phyloP scores from a whole-genome alignment of 1,140 invertebrate genomes.

The Achatina immaculata region DNA sequence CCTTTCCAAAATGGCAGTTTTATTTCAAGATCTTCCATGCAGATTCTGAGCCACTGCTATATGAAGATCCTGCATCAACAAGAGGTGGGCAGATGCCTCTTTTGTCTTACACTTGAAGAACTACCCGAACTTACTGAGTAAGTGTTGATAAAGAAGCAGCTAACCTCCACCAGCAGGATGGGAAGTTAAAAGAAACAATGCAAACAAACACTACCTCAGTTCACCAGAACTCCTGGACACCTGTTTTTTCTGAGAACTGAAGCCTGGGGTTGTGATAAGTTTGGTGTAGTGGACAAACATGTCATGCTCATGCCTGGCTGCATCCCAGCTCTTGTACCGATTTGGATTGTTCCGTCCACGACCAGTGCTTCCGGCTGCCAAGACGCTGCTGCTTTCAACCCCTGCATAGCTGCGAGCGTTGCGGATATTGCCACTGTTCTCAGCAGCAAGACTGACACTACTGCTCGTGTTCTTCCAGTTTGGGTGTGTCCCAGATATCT shows the following conservation, averaged over 20 bases:
- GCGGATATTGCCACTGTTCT: not conserved
- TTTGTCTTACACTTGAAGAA: too few relatives aligned
- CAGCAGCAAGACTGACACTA: not conserved
- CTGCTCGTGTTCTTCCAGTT: not conserved
- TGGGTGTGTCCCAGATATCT: not conserved
- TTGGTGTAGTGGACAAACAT: constrained; percentile 60
- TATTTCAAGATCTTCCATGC: too few relatives aligned
- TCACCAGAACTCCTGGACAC: constrained; percentile 47
- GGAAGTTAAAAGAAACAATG: too few relatives aligned
- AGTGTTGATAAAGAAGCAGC: too few relatives aligned
- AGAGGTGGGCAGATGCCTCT: too few relatives aligned
- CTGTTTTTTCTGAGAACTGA: constrained; percentile 48
- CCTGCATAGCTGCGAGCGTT: not conserved
- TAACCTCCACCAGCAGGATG: not conserved
- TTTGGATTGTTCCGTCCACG: not conserved
- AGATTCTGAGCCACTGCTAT: too few relatives aligned
- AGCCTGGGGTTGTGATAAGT: constrained; percentile 54
- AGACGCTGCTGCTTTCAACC: not conserved
- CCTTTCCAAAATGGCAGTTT: too few relatives aligned
- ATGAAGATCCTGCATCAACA: too few relatives aligned
- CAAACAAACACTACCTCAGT: constrained; percentile 48
- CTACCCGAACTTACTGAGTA: too few relatives aligned
- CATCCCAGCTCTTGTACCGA: constrained; percentile 43
- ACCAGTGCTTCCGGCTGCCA: not conserved
- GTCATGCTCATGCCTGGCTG: constrained; percentile 32